Conservation (phyloP, 2,797 vertebrate species). For the Pogonophryne albipinna region DNA sequence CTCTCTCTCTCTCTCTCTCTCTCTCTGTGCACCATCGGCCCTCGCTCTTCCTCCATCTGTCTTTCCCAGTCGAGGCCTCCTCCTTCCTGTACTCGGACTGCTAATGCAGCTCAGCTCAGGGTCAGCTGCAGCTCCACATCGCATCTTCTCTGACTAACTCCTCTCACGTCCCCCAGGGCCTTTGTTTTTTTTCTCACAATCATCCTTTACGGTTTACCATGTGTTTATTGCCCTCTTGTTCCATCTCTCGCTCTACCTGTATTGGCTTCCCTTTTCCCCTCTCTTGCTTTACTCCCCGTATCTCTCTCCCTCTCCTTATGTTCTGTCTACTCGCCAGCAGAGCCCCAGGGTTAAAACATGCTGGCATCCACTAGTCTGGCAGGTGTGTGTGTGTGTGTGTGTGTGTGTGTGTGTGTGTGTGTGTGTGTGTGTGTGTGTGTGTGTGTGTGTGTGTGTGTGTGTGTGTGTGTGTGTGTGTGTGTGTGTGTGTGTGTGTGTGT, state of each 20-base stretch:
- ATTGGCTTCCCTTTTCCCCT: conserved; percentile 36
- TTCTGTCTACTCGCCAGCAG: conserved; percentile 62
- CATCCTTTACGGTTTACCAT: conserved; percentile 32
- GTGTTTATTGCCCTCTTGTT: conserved; percentile 46
- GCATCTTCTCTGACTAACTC: conserved; percentile 27
- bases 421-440: conserved; percentile 55
- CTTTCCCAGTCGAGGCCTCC: conserved; percentile 44
- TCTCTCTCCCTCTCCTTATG: conserved; percentile 63
- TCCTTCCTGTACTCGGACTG: conserved; percentile 49
- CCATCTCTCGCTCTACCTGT: conserved; percentile 37
- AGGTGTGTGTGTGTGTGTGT: conserved; percentile 50
- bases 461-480: conserved; percentile 43
- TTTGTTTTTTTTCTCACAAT: conserved; percentile 24
- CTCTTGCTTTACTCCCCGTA: conserved; percentile 30
- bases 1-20: conserved; percentile 25
- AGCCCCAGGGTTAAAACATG: conserved; percentile 74
- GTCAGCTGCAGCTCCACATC: conserved; percentile 46
- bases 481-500: conserved; percentile 40
- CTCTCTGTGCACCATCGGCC: conserved; percentile 42
- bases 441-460: conserved; percentile 49
- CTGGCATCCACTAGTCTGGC: conserved; percentile 66
- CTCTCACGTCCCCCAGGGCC: background rate
- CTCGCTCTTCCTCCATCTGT: conserved; percentile 51
- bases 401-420: conserved; percentile 53
- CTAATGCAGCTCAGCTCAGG: conserved; percentile 53